These are phyloP conservation scores for Mystacides longicornis DNA, from an alignment of 2,888 invertebrate species.

Conservation along the genomic window DNA sequence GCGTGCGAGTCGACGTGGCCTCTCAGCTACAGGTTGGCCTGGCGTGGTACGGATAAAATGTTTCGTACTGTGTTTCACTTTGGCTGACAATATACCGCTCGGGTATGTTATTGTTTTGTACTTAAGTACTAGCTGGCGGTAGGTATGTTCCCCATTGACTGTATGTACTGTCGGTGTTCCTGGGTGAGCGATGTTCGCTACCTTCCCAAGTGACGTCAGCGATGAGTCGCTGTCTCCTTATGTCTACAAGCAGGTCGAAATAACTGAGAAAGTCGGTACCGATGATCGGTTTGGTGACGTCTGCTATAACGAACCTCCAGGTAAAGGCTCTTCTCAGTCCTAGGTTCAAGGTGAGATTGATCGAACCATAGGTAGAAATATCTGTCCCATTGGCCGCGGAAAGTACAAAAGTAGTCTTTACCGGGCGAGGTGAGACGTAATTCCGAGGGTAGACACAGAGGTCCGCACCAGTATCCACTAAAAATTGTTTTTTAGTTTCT, in stretches of 20 bases:
- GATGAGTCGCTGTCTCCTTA: not conserved
- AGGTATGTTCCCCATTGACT: too few species aligned
- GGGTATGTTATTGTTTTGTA: too few species aligned
- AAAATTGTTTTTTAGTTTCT: conserved; percentile 24
- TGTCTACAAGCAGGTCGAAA: not conserved
- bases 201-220: too few species aligned
- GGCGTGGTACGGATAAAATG: conserved; percentile 22
- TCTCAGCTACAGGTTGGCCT: conserved; percentile 20
- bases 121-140: too few species aligned
- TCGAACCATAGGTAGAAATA: not conserved
- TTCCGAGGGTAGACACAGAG: conserved; percentile 22
- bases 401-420: not conserved
- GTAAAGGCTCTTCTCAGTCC: not conserved
- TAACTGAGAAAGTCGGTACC: not conserved
- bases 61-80: conserved; percentile 5
- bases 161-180: too few species aligned
- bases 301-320: conserved; percentile 4
- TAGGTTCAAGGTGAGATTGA: not conserved
- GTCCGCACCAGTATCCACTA: conserved; percentile 27
- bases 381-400: not conserved
- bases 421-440: not conserved
- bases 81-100: too few species aligned
- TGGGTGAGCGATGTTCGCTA: too few species aligned
- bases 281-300: conserved; percentile 1
- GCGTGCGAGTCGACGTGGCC: conserved; percentile 18